Percentiles rank a stretch among this genome's conserved stretches.
Evolutionary conservation across 2,797 vertebrate species (phyloP).

Genomic region (Cynodonichthys magdalenae): DNA sequence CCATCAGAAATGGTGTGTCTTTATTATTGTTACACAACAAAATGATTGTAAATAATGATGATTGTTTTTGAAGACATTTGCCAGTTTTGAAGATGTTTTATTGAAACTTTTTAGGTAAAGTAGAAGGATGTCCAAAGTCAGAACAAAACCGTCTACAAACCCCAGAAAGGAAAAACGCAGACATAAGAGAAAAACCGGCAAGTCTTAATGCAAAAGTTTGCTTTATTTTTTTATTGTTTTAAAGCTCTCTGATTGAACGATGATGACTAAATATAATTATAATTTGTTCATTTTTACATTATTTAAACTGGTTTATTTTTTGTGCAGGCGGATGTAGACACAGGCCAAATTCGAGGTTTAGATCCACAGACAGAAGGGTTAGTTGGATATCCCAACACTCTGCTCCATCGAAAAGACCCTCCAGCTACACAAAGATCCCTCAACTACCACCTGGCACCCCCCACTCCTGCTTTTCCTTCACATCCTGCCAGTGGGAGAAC

Average conservation of each 20-base stretch:
- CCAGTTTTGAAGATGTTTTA: slow-evolving; percentile 1
- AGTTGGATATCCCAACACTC: slow-evolving; percentile 84
- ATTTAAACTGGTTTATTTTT: slow-evolving; percentile 6
- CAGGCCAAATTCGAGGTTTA: slow-evolving; percentile 87
- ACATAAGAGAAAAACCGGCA: slow-evolving; percentile 92
- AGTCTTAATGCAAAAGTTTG: slow-evolving; percentile 8
- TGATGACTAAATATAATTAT: not conserved
- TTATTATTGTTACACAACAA: slow-evolving; percentile 5
- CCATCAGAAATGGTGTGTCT: slow-evolving; percentile 87
- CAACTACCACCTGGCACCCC: slow-evolving; percentile 90
- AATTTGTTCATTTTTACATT: not conserved
- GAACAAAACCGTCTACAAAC: slow-evolving; percentile 92
- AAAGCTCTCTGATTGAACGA: not conserved
- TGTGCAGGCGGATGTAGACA: slow-evolving; percentile 88
- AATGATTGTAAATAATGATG: not conserved
- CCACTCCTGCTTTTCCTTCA: slow-evolving; percentile 85
- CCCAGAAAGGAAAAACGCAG: slow-evolving; percentile 90
- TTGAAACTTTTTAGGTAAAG: slow-evolving; percentile 85
- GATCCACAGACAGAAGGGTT: slow-evolving; percentile 85
- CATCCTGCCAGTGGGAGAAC: slow-evolving; percentile 79
- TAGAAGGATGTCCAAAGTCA: slow-evolving; percentile 86
- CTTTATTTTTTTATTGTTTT: not conserved
- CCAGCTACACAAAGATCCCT: slow-evolving; percentile 87
- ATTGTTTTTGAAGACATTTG: not conserved
- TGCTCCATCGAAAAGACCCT: slow-evolving; percentile 94